Evolutionary conservation across 1,140 invertebrate species (phyloP).

Genomic region (Gerris buenoi): DNA sequence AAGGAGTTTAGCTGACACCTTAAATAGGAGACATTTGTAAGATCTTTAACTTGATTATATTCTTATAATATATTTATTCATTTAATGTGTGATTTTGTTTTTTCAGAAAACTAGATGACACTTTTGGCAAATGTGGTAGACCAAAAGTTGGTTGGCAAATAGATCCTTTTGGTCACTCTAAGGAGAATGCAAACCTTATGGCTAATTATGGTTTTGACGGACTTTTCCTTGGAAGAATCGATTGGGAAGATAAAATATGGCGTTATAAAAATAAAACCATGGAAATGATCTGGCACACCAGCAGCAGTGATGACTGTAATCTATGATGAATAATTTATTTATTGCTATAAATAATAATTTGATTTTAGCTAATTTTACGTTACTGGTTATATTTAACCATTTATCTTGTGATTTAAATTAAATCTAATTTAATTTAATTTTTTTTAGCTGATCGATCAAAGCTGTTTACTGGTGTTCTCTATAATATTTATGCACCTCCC

Average conservation of each 20-base stretch:
- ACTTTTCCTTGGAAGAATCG: constrained; percentile 56
- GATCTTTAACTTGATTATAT: no score
- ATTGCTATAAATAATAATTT: no score
- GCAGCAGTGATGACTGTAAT: constrained; percentile 33
- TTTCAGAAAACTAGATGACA: constrained; percentile 39
- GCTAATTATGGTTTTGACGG: constrained; percentile 57
- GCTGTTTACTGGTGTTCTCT: constrained; percentile 55
- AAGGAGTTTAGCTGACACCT: no score
- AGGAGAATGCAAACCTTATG: constrained; percentile 51
- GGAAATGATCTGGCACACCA: constrained; percentile 60
- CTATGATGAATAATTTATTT: no score
- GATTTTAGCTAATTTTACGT: no score
- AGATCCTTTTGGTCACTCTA: constrained; percentile 57
- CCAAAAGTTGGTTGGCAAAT: constrained; percentile 60
- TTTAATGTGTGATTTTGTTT: no score
- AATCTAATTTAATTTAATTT: no score
- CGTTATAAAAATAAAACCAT: constrained; percentile 45
- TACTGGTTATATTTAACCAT: no score
- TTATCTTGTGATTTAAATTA: no score
- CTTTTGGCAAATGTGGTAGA: constrained; percentile 45
- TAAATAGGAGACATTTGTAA: no score
- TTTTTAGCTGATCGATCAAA: constrained; percentile 27
- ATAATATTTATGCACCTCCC: constrained; percentile 66
- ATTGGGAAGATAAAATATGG: constrained; percentile 53
- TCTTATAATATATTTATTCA: no score